Base-by-base conservation (phyloP, 2,888 invertebrate species). In the Tetramorium bicarinatum region DNA sequence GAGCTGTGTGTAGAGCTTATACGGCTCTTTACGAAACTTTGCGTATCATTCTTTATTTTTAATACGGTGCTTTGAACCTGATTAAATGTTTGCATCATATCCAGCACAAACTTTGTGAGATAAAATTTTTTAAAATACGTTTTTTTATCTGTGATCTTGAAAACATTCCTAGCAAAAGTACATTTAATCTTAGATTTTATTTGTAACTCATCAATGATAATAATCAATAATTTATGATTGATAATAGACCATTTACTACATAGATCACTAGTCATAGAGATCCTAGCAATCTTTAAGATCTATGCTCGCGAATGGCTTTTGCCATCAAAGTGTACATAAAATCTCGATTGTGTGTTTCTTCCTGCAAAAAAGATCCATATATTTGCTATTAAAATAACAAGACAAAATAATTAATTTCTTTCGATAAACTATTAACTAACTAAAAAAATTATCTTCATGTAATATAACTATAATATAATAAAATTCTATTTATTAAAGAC, bases 81-180 rank as follows among this genome's bases (percentile, higher is more conserved):
- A 79, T 79, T 79, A 69, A 79, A 59, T 44, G 18, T 71, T 69
- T 7, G 47, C 21, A 38, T 79, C 59, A 34, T 34, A 44, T 34
- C 3, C 13, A 41, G 49, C 25, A 18, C 44, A 3, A 18, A 69
- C 3, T 8, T 64, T 64, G 18, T 41, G 18, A 59, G 15, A 74
- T 13, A 18, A 38, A 8, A 52, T 67, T 77, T 77, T 67, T 67
- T n/a, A 34, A 13, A 52, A 66, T 2, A 13, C 15, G 4, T 0
- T 67, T 66, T 66, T 66, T 66, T 7, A 25, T 66, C 13, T 0
- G 11, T 15, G 15, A 56, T 18, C 11, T n/a, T 25, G 4, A 69
- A 15, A 4, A 34, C n/a, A n/a, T 4, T 13, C 6, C 11, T 7
- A 41, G 15, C 29, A n/a, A 41, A 69, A 13, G 2, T 44, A 21